phyloP scores from a whole-genome alignment of 2,113 vertebrate species.

The Empidonax traillii region DNA sequence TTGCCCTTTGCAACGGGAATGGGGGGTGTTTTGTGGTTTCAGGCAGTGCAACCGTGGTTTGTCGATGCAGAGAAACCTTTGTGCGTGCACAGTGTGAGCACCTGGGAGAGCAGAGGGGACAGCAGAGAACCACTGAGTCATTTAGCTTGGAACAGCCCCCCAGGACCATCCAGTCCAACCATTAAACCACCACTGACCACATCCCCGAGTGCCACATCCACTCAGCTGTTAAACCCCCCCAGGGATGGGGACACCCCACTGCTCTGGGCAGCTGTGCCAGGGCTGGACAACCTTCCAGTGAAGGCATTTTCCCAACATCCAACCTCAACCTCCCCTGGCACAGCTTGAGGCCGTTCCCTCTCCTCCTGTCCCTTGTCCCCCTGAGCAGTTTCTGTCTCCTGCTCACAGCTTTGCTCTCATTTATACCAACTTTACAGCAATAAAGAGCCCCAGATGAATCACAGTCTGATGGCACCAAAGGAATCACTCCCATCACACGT shows the following conservation, averaged over 20 bases:
- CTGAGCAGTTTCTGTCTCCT: not conserved
- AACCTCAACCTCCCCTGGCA: not conserved
- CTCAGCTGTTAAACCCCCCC: not conserved
- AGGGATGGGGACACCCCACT: not conserved
- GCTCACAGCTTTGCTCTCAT: slow-evolving; percentile 12
- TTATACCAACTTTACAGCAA: slow-evolving; percentile 35
- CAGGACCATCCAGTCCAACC: not conserved
- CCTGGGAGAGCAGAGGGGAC: rapidly evolving
- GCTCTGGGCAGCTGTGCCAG: not conserved
- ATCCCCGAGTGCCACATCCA: not conserved
- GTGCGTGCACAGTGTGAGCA: too few species aligned
- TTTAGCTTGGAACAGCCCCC: not conserved
- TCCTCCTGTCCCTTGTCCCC: not conserved
- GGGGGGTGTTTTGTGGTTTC: not conserved
- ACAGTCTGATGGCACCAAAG: not conserved
- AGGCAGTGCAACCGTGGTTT: rapidly evolving
- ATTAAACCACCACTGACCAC: not conserved
- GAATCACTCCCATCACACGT: slow-evolving; percentile 16
- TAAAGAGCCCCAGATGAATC: slow-evolving; percentile 55
- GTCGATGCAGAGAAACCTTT: rapidly evolving
- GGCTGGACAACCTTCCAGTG: not conserved
- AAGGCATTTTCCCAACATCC: not conserved
- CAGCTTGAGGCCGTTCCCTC: not conserved
- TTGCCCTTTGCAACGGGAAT: not conserved
- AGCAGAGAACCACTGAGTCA: not conserved